phyloP scores from a whole-genome alignment of 2,113 vertebrate genomes.

The Prunella fulvescens region DNA sequence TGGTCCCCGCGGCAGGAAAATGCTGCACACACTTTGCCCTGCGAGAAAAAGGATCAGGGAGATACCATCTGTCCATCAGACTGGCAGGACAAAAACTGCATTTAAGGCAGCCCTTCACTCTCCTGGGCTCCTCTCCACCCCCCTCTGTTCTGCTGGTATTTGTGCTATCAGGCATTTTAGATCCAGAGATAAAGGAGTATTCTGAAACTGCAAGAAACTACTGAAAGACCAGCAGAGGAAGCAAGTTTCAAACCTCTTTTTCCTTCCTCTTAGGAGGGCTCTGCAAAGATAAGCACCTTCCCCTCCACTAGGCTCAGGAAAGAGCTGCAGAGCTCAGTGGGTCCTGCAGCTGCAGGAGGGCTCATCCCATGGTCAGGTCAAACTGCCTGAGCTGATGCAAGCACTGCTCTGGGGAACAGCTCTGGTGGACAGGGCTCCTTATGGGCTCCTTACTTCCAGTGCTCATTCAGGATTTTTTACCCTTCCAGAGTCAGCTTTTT shows the following conservation, averaged over 20 bases:
- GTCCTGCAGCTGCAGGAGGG: background rate
- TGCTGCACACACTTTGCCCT: conserved; percentile 75
- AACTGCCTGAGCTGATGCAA: no score
- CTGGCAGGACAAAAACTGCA: background rate
- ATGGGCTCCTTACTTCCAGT: background rate
- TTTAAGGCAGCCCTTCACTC: background rate
- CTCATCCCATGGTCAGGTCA: rapidly evolving
- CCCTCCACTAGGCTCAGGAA: background rate
- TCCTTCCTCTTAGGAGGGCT: background rate
- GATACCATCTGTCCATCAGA: background rate
- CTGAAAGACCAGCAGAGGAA: background rate
- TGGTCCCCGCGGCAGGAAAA: conserved; percentile 44
- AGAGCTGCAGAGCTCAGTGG: rapidly evolving
- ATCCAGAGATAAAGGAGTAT: background rate
- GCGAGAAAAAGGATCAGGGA: background rate
- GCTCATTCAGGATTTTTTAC: background rate
- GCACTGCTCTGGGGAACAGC: background rate
- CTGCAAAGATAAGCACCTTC: background rate
- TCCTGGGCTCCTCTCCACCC: background rate
- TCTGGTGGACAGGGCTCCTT: background rate
- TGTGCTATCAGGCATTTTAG: background rate
- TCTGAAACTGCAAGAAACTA: background rate
- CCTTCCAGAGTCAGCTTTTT: background rate
- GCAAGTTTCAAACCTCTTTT: background rate
- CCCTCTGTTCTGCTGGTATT: background rate